These are phyloP conservation scores for Otus sunia DNA, from an alignment of 2,113 vertebrate genomes.

Conservation along the genomic window DNA sequence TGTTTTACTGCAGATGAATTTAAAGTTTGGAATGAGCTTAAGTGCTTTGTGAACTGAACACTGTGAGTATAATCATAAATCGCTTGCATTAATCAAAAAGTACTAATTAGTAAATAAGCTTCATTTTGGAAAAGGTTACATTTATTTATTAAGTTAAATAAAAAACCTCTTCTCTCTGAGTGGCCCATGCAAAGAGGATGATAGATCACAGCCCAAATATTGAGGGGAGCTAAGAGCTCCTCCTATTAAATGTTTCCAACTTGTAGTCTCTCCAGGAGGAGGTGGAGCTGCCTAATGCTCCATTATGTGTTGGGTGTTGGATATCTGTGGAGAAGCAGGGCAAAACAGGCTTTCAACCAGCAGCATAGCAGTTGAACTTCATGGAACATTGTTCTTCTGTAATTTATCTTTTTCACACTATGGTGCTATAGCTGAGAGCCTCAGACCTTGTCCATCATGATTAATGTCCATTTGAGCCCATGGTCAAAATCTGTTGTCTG, in stretches of 20 bases:
- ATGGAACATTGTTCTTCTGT: neutral
- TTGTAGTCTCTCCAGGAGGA: neutral
- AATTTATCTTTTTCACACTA: neutral
- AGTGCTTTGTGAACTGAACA: neutral
- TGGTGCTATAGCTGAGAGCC: neutral
- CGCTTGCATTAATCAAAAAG: conserved; percentile 1
- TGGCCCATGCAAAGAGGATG: neutral
- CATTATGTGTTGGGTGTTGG: neutral
- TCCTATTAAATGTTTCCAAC: neutral
- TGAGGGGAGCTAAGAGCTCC: neutral
- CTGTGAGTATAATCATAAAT: neutral
- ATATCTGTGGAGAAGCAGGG: neutral
- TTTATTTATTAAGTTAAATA: neutral
- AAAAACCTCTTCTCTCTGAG: neutral
- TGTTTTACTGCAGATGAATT: conserved; percentile 5
- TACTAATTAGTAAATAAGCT: conserved; percentile 32
- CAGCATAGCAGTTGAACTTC: neutral
- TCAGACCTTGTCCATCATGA: neutral
- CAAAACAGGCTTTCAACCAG: neutral
- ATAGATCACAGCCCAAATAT: neutral
- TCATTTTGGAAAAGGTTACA: neutral
- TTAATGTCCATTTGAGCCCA: neutral
- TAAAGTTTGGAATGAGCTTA: neutral
- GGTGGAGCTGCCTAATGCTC: neutral
- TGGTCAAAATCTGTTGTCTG: neutral